phyloP scores from a whole-genome alignment of 2,113 vertebrate genomes.

The Neomonachus schauinslandi region DNA sequence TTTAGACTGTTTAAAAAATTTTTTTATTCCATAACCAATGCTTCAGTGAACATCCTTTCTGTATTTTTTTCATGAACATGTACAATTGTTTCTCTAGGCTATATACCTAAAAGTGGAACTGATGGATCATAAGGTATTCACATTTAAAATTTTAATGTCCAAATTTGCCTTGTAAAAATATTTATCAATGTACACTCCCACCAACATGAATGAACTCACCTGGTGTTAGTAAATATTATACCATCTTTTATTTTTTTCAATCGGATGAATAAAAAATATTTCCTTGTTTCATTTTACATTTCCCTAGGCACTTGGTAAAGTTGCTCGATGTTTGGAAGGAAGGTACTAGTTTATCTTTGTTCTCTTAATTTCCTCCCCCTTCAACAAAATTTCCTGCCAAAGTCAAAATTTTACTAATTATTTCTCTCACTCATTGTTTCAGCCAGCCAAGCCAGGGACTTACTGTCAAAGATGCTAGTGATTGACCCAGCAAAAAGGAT shows the following conservation, averaged over 20 bases:
- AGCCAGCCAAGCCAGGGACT: conserved; percentile 99
- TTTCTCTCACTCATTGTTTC: conserved; percentile 80
- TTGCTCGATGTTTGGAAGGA: neutral
- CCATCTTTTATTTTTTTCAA: neutral
- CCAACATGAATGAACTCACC: conserved; percentile 36
- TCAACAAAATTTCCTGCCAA: neutral
- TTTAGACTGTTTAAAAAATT: neutral
- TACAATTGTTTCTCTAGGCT: conserved; percentile 29
- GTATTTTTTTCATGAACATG: neutral
- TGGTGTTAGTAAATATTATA: neutral
- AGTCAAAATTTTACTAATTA: neutral
- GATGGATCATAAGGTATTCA: conserved; percentile 16
- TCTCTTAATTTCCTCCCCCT: neutral
- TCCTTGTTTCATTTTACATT: neutral
- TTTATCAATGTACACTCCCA: neutral
- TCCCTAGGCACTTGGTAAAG: neutral
- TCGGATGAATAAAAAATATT: neutral
- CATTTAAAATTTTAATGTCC: conserved; percentile 31
- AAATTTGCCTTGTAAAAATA: conserved; percentile 22
- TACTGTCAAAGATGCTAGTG: conserved; percentile 99
- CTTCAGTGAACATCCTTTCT: neutral
- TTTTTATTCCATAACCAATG: neutral
- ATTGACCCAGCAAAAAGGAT: conserved; percentile 98
- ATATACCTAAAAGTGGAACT: neutral
- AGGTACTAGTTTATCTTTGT: neutral